Percentiles rank a stretch among this genome's conserved stretches.
phyloP scores from a whole-genome alignment of 1,140 invertebrate genomes.

The Sarcophaga peregrina region DNA sequence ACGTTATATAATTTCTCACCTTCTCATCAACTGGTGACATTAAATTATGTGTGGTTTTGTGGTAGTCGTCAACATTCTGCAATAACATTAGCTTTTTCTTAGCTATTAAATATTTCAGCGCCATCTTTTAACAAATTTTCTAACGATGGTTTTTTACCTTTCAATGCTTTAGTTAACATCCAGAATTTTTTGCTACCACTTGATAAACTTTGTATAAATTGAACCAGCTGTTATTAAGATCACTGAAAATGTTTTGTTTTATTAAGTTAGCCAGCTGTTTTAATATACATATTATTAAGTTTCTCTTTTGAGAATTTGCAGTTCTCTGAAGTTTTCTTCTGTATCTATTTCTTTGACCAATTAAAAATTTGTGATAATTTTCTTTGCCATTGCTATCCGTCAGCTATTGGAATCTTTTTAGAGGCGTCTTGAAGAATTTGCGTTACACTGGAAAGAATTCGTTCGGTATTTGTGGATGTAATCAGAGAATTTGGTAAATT shows the following conservation, averaged over 20 bases:
- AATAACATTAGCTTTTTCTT: neutral
- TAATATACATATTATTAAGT: neutral
- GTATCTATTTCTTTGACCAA: slow-evolving; percentile 23
- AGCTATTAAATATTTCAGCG: slow-evolving; percentile 1
- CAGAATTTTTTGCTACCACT: neutral
- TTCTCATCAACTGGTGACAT: neutral
- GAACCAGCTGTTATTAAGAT: neutral
- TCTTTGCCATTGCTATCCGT: neutral
- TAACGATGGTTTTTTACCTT: neutral
- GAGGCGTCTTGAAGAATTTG: neutral
- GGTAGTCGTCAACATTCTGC: neutral
- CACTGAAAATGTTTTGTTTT: neutral
- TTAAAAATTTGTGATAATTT: neutral
- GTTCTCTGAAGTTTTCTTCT: neutral
- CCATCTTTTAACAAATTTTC: neutral
- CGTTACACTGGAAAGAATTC: neutral
- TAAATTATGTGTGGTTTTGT: neutral
- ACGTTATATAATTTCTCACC: neutral
- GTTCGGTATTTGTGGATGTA: neutral
- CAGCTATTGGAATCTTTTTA: neutral
- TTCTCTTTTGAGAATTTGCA: neutral
- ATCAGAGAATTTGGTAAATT: neutral
- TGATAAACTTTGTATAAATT: neutral
- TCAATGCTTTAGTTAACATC: neutral
- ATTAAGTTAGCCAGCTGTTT: neutral